Percentiles rank a stretch among this genome's conserved stretches.
phyloP scores from a whole-genome alignment of 2,797 vertebrate species.

The Rhinophrynus dorsalis region DNA sequence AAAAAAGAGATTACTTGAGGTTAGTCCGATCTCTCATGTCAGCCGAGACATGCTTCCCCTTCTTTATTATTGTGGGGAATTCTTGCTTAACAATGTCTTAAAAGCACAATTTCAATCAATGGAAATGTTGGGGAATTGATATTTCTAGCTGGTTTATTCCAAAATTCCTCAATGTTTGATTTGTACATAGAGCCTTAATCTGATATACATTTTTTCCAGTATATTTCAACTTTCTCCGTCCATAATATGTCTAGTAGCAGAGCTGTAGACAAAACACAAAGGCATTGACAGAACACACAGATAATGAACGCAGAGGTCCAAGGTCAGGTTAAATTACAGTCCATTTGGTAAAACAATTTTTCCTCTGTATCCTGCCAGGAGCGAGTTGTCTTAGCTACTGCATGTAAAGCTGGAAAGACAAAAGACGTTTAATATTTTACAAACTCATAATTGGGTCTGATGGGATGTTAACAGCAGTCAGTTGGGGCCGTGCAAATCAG shows the following conservation, averaged over 20 bases:
- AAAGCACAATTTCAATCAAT: too few species aligned
- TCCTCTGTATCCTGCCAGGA: not conserved
- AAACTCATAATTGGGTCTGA: conserved; percentile 3
- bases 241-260: not conserved
- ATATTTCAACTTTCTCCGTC: not conserved
- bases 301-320: not conserved
- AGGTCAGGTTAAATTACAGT: not conserved
- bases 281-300: not conserved
- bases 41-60: too few species aligned
- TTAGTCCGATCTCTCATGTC: too few species aligned
- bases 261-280: not conserved
- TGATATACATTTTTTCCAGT: not conserved
- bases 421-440: not conserved
- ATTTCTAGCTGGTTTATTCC: too few species aligned
- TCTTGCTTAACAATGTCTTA: not conserved
- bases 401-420: not conserved
- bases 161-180: too few species aligned
- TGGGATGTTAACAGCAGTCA: not conserved
- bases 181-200: not conserved
- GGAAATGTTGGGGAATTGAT: not conserved
- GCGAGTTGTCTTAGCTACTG: not conserved
- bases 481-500: not conserved
- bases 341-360: not conserved
- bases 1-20: too few species aligned
- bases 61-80: not conserved